Percentiles rank a stretch among this genome's conserved stretches.
These are phyloP conservation scores for Chrysaora quinquecirrha DNA, from an alignment of 30 jellyfish, hydroid and myxozoan genomes.

Conservation along the genomic window DNA sequence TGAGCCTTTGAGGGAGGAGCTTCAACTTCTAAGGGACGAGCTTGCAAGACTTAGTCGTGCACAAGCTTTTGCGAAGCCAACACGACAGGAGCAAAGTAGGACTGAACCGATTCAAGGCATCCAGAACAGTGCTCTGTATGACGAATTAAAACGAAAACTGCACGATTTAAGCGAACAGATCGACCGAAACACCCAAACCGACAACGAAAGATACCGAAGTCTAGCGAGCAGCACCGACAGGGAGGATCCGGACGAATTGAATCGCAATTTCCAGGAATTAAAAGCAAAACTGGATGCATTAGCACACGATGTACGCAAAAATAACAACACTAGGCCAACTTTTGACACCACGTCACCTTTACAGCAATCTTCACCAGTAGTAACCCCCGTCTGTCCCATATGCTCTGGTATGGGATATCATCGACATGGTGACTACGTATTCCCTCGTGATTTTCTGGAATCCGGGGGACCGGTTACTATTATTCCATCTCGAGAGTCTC, in stretches of 20 bases:
- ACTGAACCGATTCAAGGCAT: not conserved
- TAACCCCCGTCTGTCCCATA: constrained; percentile 62
- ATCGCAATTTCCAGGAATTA: constrained; percentile 58
- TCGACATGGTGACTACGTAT: constrained; percentile 61
- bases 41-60: constrained; percentile 8
- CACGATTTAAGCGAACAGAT: not conserved
- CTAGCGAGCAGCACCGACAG: not conserved
- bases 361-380: not conserved
- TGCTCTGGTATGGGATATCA: constrained; percentile 79
- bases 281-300: constrained; percentile 40
- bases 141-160: not conserved
- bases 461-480: constrained; percentile 38
- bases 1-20: constrained; percentile 6
- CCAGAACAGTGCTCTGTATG: not conserved
- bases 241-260: not conserved
- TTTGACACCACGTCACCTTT: not conserved
- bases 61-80: not conserved
- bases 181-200: not conserved
- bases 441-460: constrained; percentile 62
- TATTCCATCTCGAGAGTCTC: constrained; percentile 27
- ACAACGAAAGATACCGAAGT: not conserved
- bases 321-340: not conserved
- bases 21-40: not conserved
- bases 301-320: constrained; percentile 36
- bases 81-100: constrained; percentile 8